phyloP scores from a whole-genome alignment of 2,797 vertebrate genomes.

The Hipposideros larvatus region DNA sequence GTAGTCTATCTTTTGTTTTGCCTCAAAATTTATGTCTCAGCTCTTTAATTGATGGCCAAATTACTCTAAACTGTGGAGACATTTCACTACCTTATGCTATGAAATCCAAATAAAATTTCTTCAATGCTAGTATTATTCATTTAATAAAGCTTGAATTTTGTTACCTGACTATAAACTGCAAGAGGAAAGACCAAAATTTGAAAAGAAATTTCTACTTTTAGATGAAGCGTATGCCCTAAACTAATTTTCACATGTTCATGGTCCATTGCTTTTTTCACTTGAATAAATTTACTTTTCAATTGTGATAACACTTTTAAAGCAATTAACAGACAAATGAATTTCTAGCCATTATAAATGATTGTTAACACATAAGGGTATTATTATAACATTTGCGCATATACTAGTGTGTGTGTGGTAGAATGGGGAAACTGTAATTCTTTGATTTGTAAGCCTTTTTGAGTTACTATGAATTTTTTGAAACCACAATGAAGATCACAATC shows the following conservation, averaged over 20 bases:
- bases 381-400: conserved; percentile 57
- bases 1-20: not conserved
- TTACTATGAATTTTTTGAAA: conserved; percentile 56
- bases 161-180: conserved; percentile 15
- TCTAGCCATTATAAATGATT: conserved; percentile 77
- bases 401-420: conserved; percentile 2
- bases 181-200: conserved; percentile 71
- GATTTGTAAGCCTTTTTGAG: conserved; percentile 73
- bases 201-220: conserved; percentile 77
- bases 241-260: conserved; percentile 77
- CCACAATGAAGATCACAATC: not conserved
- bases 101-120: conserved; percentile 48
- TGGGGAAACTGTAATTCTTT: conserved; percentile 54
- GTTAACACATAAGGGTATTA: conserved; percentile 78
- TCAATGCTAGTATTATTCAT: conserved; percentile 11
- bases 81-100: not conserved
- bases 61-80: conserved; percentile 30
- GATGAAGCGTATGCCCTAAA: conserved; percentile 70
- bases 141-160: conserved; percentile 53
- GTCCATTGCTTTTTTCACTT: conserved; percentile 80
- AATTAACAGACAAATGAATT: conserved; percentile 84
- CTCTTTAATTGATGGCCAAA: conserved; percentile 17
- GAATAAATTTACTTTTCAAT: conserved; percentile 82
- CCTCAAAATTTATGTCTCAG: conserved; percentile 50
- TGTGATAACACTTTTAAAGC: conserved; percentile 81